phyloP scores from a whole-genome alignment of 2,113 vertebrate species.

The Kobus ellipsiprymnus region DNA sequence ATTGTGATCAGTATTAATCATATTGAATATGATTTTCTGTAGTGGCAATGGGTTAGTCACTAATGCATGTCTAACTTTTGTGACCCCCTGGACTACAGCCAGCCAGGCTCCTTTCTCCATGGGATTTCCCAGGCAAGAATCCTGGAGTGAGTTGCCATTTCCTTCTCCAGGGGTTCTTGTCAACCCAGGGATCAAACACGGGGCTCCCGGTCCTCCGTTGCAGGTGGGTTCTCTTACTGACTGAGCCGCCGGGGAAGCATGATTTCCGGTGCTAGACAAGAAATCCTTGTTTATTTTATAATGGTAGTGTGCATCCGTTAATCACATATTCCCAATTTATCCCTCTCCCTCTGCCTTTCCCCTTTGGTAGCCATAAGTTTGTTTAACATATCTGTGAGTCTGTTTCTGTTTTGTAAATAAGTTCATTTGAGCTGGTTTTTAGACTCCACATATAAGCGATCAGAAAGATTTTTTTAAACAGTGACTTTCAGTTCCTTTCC shows the following conservation, averaged over 20 bases:
- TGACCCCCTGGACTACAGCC: background rate
- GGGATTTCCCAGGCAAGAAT: background rate
- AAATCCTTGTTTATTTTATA: background rate
- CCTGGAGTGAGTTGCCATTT: background rate
- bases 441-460: background rate
- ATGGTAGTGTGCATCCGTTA: background rate
- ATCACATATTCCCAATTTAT: background rate
- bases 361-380: background rate
- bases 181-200: background rate
- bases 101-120: background rate
- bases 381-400: background rate
- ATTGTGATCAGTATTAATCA: background rate
- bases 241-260: background rate
- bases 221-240: background rate
- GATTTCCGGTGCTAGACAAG: background rate
- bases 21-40: background rate
- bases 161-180: background rate
- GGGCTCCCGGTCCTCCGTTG: background rate
- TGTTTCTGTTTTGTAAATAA: background rate
- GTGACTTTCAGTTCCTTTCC: background rate
- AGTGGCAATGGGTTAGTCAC: background rate
- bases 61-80: background rate
- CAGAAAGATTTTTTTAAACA: background rate
- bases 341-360: background rate
- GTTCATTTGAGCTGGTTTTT: background rate